Base-by-base conservation (phyloP, 2,888 invertebrate genomes). In the Drosophila setosimentum region DNA sequence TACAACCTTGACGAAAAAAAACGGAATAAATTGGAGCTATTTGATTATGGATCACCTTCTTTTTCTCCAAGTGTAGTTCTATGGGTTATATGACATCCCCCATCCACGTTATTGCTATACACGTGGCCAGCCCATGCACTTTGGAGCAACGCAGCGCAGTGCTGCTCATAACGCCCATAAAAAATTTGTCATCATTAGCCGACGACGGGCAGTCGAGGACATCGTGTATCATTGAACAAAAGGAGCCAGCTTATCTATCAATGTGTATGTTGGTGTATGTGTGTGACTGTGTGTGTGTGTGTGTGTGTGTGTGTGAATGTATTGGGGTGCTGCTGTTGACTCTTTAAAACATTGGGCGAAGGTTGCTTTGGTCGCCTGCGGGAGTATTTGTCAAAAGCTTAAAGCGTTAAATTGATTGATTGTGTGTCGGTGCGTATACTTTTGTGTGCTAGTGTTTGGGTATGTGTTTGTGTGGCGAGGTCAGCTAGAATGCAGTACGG, bases 171-270 rank as follows among this genome's bases (percentile, higher is more conserved):
- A 87, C 84, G 87, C 84, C 87, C 89, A 88, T 84, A 89, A 87
- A 87, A 87, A 87, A 87, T 87, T 87, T 87, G 87, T 87, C 87
- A 87, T 87, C 87, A 87, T 87, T 87, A 87, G 87, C 79, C 66
- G 64, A 62, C 73, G 64, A 70, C 62, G 57, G 67, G 48, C 54
- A 61, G 64, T 57, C 55, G 65, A 69, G 64, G 50, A 40, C 61
- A 74, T 70, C 62, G 75, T 78, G 67, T 78, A 60, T 78, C 78
- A 75, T 78, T 78, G 63, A 71, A 78, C 75, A 75, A 75, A 75
- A 66, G 71, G 53, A 77, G 65, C 72, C 11, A 49, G 76, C 75
- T 74, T 84, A 89, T 84, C 89, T 87, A 88, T 87, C 88, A 86
- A 82, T 78, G 78, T 71, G 68, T 66, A 33, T 54, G 37, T 50